Evolutionary conservation across 1,140 invertebrate species (phyloP).

Genomic region (Drosophila sproati): DNA sequence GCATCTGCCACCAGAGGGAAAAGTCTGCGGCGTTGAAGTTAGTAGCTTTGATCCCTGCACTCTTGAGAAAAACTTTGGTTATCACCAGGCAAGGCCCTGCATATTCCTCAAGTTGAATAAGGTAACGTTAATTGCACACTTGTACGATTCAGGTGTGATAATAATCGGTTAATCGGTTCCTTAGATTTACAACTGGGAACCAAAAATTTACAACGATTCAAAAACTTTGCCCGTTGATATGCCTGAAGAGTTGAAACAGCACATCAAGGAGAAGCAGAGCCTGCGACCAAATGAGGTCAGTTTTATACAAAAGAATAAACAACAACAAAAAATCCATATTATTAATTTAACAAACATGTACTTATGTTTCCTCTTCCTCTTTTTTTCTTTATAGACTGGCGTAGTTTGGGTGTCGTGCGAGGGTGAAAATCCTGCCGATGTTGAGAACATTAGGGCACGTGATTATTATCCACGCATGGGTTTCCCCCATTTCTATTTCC

Average conservation of each 20-base stretch:
- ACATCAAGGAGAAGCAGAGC: slow-evolving; percentile 86
- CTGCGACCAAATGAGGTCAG: slow-evolving; percentile 81
- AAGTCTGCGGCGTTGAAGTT: slow-evolving; percentile 74
- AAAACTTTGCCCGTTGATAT: slow-evolving; percentile 89
- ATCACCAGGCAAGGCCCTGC: slow-evolving; percentile 91
- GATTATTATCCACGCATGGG: slow-evolving; percentile 91
- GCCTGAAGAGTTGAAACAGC: slow-evolving; percentile 90
- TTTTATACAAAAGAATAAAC: background rate
- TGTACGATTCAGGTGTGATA: background rate
- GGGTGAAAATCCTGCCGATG: slow-evolving; percentile 95
- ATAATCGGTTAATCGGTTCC: slow-evolving; percentile 15
- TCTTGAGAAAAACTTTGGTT: slow-evolving; percentile 90
- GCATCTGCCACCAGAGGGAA: slow-evolving; percentile 58
- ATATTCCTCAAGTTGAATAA: slow-evolving; percentile 94
- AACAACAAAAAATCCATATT: background rate
- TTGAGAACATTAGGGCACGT: slow-evolving; percentile 94
- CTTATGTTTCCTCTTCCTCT: slow-evolving; percentile 13
- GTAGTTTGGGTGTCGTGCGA: slow-evolving; percentile 95
- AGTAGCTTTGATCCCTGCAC: slow-evolving; percentile 85
- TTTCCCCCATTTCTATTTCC: slow-evolving; percentile 92
- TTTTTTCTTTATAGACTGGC: slow-evolving; percentile 86
- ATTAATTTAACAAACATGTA: background rate
- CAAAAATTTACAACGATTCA: slow-evolving; percentile 91
- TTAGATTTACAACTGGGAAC: slow-evolving; percentile 93
- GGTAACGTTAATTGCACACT: slow-evolving; percentile 44